A percentile compares a stretch with the other conserved stretches of the same genome.
These are phyloP conservation scores for Dendrophyllia cribrosa DNA, from an alignment of 64 coral and sea anemone species.

Conservation along the genomic window DNA sequence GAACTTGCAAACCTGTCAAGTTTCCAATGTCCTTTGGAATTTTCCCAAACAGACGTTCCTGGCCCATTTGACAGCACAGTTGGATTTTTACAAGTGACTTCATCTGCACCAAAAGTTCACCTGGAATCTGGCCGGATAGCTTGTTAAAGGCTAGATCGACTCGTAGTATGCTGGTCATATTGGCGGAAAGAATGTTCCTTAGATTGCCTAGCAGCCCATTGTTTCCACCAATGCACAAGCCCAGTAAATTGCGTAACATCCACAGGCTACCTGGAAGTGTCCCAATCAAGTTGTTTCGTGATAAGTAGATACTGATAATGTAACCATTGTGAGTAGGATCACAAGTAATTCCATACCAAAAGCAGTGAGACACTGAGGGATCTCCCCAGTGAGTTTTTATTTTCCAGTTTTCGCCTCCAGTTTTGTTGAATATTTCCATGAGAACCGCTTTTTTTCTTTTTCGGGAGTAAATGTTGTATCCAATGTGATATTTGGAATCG, in stretches of 20 bases:
- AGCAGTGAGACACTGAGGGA: constrained; percentile 53
- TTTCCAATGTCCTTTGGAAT: constrained; percentile 84
- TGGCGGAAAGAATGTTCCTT: constrained; percentile 52
- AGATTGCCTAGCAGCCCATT: constrained; percentile 32
- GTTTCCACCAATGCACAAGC: constrained; percentile 54
- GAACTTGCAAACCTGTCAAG: constrained; percentile 69
- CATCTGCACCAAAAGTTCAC: constrained; percentile 23
- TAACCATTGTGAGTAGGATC: constrained; percentile 9
- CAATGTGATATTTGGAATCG: constrained; percentile 9
- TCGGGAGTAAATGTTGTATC: constrained; percentile 59
- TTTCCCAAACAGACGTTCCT: constrained; percentile 27
- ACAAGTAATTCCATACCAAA: constrained; percentile 79
- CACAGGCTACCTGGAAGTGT: constrained; percentile 82
- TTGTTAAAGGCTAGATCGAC: constrained; percentile 45
- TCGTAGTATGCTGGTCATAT: constrained; percentile 77
- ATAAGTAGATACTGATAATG: constrained; percentile 63
- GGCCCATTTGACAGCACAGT: constrained; percentile 67
- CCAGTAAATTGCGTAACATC: constrained; percentile 76
- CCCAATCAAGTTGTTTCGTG: constrained; percentile 64
- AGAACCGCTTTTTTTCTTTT: constrained; percentile 57
- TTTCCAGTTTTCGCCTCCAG: constrained; percentile 54
- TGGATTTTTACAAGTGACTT: constrained; percentile 72
- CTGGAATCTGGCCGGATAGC: constrained; percentile 49
- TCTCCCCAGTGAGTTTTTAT: constrained; percentile 55
- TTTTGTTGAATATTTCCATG: constrained; percentile 58